Percentiles rank a stretch among this genome's conserved stretches.
Conservation (phyloP, 2,113 vertebrate species). For the Turnix velox region DNA sequence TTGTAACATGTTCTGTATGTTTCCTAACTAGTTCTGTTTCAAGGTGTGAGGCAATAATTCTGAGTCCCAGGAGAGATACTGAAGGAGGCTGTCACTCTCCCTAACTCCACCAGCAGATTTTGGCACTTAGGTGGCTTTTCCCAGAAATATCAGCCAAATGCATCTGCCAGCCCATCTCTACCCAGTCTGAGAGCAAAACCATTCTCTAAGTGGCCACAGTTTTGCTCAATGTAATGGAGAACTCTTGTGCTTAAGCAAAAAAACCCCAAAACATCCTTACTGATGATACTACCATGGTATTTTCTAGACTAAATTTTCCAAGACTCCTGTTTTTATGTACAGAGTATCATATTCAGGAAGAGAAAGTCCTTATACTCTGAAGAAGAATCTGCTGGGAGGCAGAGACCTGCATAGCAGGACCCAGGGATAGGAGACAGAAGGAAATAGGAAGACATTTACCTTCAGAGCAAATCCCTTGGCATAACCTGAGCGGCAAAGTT, state of each 20-base stretch:
- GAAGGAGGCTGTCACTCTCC: neutral
- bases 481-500: neutral
- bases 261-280: neutral
- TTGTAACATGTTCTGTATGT: neutral
- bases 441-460: neutral
- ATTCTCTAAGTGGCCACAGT: neutral
- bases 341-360: neutral
- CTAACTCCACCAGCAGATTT: neutral
- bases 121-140: accelerated
- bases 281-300: neutral
- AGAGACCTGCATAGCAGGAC: neutral
- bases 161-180: neutral
- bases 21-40: neutral
- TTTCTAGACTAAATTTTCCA: neutral
- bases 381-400: neutral
- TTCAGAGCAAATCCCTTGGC: neutral
- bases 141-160: neutral
- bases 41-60: neutral
- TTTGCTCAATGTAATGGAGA: neutral
- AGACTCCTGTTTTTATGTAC: neutral
- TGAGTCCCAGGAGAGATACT: neutral
- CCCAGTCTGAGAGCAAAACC: neutral
- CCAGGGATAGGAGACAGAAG: neutral
- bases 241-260: neutral
- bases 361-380: neutral